phyloP scores from a whole-genome alignment of 2,113 vertebrate species.

The Neolamprologus toae region DNA sequence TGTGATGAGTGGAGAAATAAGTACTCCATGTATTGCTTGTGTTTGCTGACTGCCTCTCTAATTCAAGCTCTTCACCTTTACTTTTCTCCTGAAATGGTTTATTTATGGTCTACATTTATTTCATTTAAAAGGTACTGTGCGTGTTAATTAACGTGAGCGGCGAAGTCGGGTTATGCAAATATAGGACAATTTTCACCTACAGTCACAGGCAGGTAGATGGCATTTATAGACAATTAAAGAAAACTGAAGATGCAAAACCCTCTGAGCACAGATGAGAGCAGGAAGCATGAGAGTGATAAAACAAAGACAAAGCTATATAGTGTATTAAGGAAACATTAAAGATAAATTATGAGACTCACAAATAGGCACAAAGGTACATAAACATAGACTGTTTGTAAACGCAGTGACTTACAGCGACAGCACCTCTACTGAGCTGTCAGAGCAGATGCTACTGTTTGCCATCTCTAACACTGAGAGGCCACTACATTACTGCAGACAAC shows the following conservation, averaged over 20 bases:
- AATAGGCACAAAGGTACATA: neutral
- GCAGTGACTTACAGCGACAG: neutral
- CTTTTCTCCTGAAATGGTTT: neutral
- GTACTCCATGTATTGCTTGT: neutral
- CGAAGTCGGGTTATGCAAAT: neutral
- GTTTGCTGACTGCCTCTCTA: neutral
- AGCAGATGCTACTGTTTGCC: neutral
- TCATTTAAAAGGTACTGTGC: neutral
- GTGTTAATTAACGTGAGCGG: neutral
- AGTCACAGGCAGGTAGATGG: neutral
- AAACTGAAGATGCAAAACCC: neutral
- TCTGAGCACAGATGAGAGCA: neutral
- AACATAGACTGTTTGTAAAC: neutral
- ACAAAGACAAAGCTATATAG: neutral
- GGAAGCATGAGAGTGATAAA: neutral
- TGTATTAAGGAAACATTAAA: neutral
- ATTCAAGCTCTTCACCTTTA: neutral
- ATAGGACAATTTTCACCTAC: neutral
- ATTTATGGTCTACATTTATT: neutral
- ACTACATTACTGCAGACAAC: neutral
- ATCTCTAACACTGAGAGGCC: neutral
- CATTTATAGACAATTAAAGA: neutral
- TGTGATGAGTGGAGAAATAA: neutral
- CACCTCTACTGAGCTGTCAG: neutral
- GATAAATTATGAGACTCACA: neutral